A percentile compares a stretch with the other conserved stretches of the same genome.
phyloP scores from a whole-genome alignment of 2,113 vertebrate species.

The Neodon shergylaensis region DNA sequence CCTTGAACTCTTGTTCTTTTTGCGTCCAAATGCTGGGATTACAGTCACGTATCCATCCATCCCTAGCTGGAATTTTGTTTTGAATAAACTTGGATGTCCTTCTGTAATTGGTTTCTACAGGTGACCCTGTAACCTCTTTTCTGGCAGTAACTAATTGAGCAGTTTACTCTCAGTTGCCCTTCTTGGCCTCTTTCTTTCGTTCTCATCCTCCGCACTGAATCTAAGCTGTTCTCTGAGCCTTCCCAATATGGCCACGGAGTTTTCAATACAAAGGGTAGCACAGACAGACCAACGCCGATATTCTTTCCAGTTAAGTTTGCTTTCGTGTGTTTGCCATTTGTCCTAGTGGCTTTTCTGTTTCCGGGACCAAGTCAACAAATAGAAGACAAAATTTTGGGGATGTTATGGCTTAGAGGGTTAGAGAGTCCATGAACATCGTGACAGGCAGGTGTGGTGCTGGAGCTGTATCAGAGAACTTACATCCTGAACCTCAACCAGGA shows the following conservation, averaged over 20 bases:
- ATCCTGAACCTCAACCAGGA: neutral
- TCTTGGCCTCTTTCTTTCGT: neutral
- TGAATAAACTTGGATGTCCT: neutral
- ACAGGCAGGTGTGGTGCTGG: neutral
- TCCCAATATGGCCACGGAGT: neutral
- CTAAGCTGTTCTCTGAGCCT: neutral
- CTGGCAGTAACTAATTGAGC: neutral
- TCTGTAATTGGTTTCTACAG: neutral
- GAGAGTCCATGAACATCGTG: neutral
- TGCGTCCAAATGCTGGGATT: neutral
- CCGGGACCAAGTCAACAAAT: neutral
- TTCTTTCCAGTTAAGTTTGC: conserved; percentile 15
- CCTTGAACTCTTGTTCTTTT: neutral
- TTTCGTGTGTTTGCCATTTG: neutral
- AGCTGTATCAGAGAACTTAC: neutral
- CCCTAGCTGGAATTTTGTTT: neutral
- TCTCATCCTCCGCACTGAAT: neutral
- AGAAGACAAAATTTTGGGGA: neutral
- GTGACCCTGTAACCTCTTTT: neutral
- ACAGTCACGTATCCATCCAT: neutral
- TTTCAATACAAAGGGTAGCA: neutral
- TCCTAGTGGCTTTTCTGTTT: neutral
- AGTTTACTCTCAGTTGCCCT: neutral
- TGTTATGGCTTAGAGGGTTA: neutral
- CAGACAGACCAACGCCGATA: neutral